Evolutionary conservation across 2,113 vertebrate species (phyloP), one percentile per base, ranked within the genome.

Genomic region (Solea solea): DNA sequence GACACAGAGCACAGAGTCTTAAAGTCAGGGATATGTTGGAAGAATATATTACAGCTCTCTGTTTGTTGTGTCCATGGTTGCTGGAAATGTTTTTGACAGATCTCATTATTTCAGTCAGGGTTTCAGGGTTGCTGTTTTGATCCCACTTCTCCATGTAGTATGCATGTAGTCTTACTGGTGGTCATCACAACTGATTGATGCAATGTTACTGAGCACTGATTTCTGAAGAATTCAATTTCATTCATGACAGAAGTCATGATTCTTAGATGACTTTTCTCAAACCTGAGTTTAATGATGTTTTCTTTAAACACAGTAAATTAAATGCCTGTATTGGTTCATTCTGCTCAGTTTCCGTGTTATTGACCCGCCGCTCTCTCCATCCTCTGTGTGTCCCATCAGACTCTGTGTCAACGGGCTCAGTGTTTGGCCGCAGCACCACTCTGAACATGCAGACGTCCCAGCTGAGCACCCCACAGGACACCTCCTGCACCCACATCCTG

Each of bases 391-490:
- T 68, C 45, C 56, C 55, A 9, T 64, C 74, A 88, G 96, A 98
- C 92, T 98, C 97, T 0, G 97, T 99, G 49, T 98, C 97, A 34
- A 98, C 96, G 0, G 97, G 97, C 90, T 99, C 97, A 0, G 97
- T 99, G 64, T 99, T 99, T 71, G 96, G 97, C 77, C 95, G 97
- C 82, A 98, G 97, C 92, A 98, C 97, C 82, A 97, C 97, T 41
- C 90, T 99, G 70, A 98, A 97, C 81, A 97, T 97, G 95, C 97
- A 99, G 89, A 97, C 97, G 0, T 97, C 97, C 9, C 97, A 98
- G 91, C 94, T 99, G 74, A 98, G 95, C 83, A 99, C 97, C 14
- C 97, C 97, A 0, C 96, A 98, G 90, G 97, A 99, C 90, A 99
- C 96, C 3, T 99, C 97, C 7, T 99, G 97, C 91, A 98, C 97